These are phyloP conservation scores for Caenorhabditis sp. DNA, from an alignment of 2,888 invertebrate genomes.

Conservation along the genomic window DNA sequence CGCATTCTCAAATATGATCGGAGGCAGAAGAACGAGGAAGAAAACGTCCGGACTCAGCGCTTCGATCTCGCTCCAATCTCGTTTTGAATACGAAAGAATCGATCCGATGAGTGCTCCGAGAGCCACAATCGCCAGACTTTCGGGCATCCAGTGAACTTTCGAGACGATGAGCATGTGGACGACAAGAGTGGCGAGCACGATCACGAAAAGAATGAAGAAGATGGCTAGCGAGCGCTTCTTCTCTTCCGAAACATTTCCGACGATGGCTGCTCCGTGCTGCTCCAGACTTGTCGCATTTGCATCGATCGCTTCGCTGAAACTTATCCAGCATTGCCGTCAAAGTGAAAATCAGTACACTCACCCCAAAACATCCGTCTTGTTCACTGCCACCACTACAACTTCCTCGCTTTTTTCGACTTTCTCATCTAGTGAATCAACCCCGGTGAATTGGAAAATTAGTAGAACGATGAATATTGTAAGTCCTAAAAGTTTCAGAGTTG, in stretches of 20 bases:
- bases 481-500: too few relatives aligned
- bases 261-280: slow-evolving; percentile 66
- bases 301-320: slow-evolving; percentile 58
- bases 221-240: slow-evolving; percentile 83
- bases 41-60: slow-evolving; percentile 86
- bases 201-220: slow-evolving; percentile 95
- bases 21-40: slow-evolving; percentile 94
- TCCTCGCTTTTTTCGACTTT: slow-evolving; percentile 18
- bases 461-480: slow-evolving; percentile 25
- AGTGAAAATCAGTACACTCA: slow-evolving; percentile 4
- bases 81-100: slow-evolving; percentile 69
- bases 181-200: slow-evolving; percentile 92
- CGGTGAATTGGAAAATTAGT: slow-evolving; percentile 4
- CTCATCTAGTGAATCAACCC: slow-evolving; percentile 14
- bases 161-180: slow-evolving; percentile 96
- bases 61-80: slow-evolving; percentile 75
- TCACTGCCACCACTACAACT: slow-evolving; percentile 31
- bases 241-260: slow-evolving; percentile 67
- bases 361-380: slow-evolving; percentile 63
- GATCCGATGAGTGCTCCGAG: slow-evolving; percentile 81
- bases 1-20: slow-evolving; percentile 98
- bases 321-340: background rate
- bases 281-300: slow-evolving; percentile 63
- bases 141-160: slow-evolving; percentile 95
- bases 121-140: slow-evolving; percentile 96